These are phyloP conservation scores for Tetrao urogallus DNA, from an alignment of 2,113 vertebrate genomes.

Conservation along the genomic window DNA sequence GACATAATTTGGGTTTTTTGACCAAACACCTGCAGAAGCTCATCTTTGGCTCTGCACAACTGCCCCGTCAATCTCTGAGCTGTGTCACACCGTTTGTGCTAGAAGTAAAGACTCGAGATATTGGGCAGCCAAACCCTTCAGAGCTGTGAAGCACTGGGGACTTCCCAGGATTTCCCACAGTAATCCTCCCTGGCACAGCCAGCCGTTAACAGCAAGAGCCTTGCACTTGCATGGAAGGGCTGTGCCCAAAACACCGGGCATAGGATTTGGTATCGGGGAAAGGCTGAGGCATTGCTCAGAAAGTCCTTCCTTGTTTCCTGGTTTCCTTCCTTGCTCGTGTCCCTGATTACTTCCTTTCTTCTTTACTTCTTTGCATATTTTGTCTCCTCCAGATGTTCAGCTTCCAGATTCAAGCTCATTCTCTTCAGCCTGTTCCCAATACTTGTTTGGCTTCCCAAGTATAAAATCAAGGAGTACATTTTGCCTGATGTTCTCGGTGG, in stretches of 20 bases:
- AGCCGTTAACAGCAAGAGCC: neutral
- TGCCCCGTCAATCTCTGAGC: neutral
- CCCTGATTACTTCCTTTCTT: neutral
- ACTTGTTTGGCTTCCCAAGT: constrained; percentile 90
- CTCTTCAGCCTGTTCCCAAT: constrained; percentile 85
- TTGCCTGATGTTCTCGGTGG: constrained; percentile 88
- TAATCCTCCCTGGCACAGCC: neutral
- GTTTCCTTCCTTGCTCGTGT: neutral
- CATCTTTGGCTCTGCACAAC: neutral
- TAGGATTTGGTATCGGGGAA: neutral
- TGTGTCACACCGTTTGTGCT: neutral
- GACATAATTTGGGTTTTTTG: neutral
- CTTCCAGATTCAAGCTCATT: constrained; percentile 78
- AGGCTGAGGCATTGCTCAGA: neutral
- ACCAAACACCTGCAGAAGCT: neutral
- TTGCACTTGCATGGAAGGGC: neutral
- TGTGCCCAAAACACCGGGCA: neutral
- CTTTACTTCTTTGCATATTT: neutral
- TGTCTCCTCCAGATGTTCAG: constrained; percentile 81
- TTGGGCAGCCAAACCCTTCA: neutral
- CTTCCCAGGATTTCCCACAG: neutral
- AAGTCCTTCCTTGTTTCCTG: neutral
- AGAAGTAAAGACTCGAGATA: neutral
- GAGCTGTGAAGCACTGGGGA: neutral
- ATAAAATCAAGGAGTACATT: constrained; percentile 86